A percentile compares a stretch with the other conserved stretches of the same genome.
Conservation (phyloP, 1,140 invertebrate species). For the Bradynema listronoti region DNA sequence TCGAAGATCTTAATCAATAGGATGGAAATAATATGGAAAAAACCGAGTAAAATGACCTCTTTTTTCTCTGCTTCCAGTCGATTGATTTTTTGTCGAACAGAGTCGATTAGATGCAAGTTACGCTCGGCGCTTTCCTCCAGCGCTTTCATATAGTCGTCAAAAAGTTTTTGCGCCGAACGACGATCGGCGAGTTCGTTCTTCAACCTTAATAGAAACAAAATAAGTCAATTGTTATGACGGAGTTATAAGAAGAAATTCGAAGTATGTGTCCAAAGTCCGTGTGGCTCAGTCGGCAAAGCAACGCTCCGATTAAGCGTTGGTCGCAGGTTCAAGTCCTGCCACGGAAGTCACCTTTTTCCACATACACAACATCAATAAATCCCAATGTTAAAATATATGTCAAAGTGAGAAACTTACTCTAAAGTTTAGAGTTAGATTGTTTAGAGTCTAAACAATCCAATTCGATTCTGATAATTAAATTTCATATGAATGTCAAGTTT, state of each 20-base stretch:
- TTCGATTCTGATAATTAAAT: background rate
- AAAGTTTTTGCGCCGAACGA: conserved; percentile 14
- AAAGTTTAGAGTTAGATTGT: background rate
- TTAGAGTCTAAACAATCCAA: background rate
- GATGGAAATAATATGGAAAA: too few species aligned
- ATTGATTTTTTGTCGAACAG: conserved; percentile 13
- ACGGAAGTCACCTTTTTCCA: background rate
- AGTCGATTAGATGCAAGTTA: conserved; percentile 17
- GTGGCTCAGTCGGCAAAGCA: too few species aligned
- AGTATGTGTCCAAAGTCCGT: too few species aligned
- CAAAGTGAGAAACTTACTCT: background rate
- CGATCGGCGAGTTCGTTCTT: conserved; percentile 24
- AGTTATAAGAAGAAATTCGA: background rate
- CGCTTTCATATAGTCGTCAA: conserved; percentile 23
- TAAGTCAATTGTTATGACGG: background rate
- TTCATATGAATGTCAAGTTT: background rate
- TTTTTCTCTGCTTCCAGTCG: conserved; percentile 20
- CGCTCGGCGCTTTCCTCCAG: conserved; percentile 18
- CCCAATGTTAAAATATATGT: background rate
- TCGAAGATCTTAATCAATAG: too few species aligned
- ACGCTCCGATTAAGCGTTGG: background rate
- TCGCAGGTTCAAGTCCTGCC: background rate
- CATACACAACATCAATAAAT: background rate
- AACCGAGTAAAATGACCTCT: conserved; percentile 7
- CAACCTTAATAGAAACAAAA: conserved; percentile 5